Percentiles rank a stretch among this genome's conserved stretches.
Conservation (phyloP, 2,113 vertebrate species). For the Nerophis lumbriciformis region DNA sequence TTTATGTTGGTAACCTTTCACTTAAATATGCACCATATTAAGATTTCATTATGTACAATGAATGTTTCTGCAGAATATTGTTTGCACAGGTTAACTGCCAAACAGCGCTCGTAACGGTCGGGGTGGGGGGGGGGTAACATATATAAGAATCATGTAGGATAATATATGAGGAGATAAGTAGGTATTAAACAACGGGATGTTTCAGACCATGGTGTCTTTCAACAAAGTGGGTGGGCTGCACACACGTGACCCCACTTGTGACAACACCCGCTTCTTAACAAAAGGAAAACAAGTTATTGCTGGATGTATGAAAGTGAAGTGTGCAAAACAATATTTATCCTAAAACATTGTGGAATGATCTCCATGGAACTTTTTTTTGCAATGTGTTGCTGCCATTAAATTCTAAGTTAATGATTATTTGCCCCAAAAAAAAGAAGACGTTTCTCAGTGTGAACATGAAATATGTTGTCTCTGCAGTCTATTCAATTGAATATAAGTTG, state of each 20-base stretch:
- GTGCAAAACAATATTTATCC: background rate
- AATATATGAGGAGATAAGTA: conserved; percentile 51
- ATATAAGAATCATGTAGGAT: background rate
- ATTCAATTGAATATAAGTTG: too few species aligned
- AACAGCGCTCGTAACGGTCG: conserved; percentile 64
- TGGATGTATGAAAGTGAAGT: background rate
- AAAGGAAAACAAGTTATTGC: conserved; percentile 9
- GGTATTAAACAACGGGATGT: conserved; percentile 62
- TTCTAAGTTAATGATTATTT: too few species aligned
- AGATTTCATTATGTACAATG: conserved; percentile 82
- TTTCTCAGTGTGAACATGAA: too few species aligned
- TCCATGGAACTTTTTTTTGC: too few species aligned
- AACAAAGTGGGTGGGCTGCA: conserved; percentile 64
- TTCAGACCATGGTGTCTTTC: conserved; percentile 54
- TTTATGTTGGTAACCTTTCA: conserved; percentile 82
- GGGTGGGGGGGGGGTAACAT: background rate
- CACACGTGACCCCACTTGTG: conserved; percentile 54
- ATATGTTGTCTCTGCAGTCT: too few species aligned
- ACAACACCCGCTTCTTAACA: conserved; percentile 39
- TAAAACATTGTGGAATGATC: too few species aligned
- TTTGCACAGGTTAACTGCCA: conserved; percentile 74
- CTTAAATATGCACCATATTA: conserved; percentile 82
- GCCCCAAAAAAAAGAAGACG: too few species aligned
- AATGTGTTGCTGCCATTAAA: too few species aligned
- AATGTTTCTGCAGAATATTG: conserved; percentile 73